Percentiles rank a stretch among this genome's conserved stretches.
phyloP scores from a whole-genome alignment of 2,888 invertebrate species.

The Eulithis prunata region DNA sequence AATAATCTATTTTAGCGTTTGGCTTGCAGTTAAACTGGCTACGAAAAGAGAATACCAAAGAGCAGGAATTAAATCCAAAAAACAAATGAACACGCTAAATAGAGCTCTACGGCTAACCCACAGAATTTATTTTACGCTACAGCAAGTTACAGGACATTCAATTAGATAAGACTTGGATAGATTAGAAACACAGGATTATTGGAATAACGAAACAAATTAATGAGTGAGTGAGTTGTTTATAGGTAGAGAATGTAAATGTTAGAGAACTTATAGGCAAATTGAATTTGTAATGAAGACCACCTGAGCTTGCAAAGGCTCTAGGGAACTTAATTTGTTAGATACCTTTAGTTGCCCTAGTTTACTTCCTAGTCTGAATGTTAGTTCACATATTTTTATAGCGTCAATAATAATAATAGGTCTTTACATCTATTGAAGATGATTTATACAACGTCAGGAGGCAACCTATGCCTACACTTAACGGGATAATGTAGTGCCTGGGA shows the following conservation, averaged over 20 bases:
- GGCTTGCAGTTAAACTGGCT: neutral
- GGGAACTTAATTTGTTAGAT: constrained; percentile 4
- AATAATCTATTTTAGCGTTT: constrained; percentile 2
- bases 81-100: constrained; percentile 10
- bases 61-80: constrained; percentile 12
- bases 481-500: no score
- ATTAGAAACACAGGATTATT: constrained; percentile 28
- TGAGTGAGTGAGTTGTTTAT: constrained; percentile 33
- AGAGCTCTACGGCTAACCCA: constrained; percentile 1
- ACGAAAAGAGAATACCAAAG: constrained; percentile 7
- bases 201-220: constrained; percentile 33
- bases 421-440: no score
- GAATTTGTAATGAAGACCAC: constrained; percentile 43
- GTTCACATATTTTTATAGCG: neutral
- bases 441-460: no score
- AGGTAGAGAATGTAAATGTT: constrained; percentile 34
- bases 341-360: constrained; percentile 3
- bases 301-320: constrained; percentile 25
- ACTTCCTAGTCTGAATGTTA: neutral
- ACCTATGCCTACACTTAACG: no score
- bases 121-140: constrained; percentile 8
- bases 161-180: constrained; percentile 21
- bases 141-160: constrained; percentile 7
- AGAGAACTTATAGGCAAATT: constrained; percentile 33
- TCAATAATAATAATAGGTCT: neutral